Evolutionary conservation across 2,113 vertebrate species (phyloP).

Genomic region (Pangasianodon gigas): DNA sequence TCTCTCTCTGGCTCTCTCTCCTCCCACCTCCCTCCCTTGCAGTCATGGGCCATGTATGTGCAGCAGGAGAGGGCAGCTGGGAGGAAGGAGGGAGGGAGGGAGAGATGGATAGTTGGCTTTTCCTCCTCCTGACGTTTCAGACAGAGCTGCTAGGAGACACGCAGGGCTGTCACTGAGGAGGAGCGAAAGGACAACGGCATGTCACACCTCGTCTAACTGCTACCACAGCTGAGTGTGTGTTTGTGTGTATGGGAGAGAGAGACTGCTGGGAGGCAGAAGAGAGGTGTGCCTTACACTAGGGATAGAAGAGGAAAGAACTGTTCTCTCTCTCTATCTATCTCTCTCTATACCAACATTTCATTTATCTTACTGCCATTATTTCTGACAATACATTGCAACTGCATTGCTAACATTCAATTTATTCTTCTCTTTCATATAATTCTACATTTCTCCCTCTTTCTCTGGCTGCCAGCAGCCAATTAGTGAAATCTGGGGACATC

Average conservation of each 20-base stretch:
- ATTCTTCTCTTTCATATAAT: too few relatives aligned
- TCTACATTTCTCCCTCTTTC: too few relatives aligned
- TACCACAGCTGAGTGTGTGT: neutral
- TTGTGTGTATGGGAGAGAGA: neutral
- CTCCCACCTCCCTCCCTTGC: conserved; percentile 63
- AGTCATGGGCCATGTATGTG: conserved; percentile 82
- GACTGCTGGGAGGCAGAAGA: conserved; percentile 22
- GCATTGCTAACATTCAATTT: too few relatives aligned
- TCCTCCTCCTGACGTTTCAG: conserved; percentile 29
- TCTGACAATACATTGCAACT: too few relatives aligned
- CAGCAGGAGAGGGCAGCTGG: conserved; percentile 76
- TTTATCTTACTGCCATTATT: too few relatives aligned
- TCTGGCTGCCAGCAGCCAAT: neutral
- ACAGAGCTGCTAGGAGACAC: conserved; percentile 33
- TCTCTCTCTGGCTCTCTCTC: conserved; percentile 64
- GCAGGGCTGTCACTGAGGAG: conserved; percentile 16
- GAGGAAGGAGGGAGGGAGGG: conserved; percentile 73
- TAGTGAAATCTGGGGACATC: neutral
- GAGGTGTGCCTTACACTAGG: conserved; percentile 36
- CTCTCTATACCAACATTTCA: neutral
- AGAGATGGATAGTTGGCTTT: conserved; percentile 18
- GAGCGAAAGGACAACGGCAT: conserved; percentile 18
- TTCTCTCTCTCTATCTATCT: neutral
- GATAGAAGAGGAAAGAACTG: conserved; percentile 29
- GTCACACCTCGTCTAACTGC: conserved; percentile 42